Percentiles rank a stretch among this genome's conserved stretches.
phyloP scores from a whole-genome alignment of 1,140 invertebrate genomes.

The Drosophila ogumai region DNA sequence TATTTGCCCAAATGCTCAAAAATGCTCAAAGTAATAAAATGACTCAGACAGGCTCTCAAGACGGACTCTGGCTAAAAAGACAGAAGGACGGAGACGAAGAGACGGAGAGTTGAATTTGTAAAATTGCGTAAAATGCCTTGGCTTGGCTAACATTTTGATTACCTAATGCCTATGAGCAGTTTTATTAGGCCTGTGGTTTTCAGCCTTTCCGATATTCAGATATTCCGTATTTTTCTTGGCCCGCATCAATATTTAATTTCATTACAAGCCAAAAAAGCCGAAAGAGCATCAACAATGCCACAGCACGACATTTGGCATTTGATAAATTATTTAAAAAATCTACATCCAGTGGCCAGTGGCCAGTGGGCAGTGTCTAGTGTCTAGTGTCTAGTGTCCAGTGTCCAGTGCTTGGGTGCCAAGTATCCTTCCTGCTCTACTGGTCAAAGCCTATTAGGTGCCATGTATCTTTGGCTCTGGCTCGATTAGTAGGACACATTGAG shows the following conservation, averaged over 20 bases:
- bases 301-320: conserved; percentile 55
- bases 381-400: neutral
- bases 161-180: conserved; percentile 61
- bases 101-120: conserved; percentile 50
- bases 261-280: conserved; percentile 73
- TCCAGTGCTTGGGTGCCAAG: conserved; percentile 29
- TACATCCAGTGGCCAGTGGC: conserved; percentile 9
- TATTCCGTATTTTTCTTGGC: conserved; percentile 44
- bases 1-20: conserved; percentile 59
- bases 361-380: neutral
- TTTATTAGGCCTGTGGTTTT: conserved; percentile 73
- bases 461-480: conserved; percentile 46
- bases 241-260: conserved; percentile 79
- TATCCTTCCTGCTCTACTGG: conserved; percentile 1
- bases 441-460: conserved; percentile 44
- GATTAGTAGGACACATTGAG: conserved; percentile 54
- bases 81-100: neutral
- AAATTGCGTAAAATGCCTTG: conserved; percentile 62
- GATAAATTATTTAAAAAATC: conserved; percentile 73
- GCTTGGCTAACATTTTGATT: conserved; percentile 62
- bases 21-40: conserved; percentile 79
- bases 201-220: conserved; percentile 23
- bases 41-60: conserved; percentile 53
- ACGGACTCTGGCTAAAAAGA: conserved; percentile 5
- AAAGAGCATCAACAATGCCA: conserved; percentile 74